Evolutionary conservation across 1,140 invertebrate species (phyloP).

Genomic region (Macrosteles quadrilineatus): DNA sequence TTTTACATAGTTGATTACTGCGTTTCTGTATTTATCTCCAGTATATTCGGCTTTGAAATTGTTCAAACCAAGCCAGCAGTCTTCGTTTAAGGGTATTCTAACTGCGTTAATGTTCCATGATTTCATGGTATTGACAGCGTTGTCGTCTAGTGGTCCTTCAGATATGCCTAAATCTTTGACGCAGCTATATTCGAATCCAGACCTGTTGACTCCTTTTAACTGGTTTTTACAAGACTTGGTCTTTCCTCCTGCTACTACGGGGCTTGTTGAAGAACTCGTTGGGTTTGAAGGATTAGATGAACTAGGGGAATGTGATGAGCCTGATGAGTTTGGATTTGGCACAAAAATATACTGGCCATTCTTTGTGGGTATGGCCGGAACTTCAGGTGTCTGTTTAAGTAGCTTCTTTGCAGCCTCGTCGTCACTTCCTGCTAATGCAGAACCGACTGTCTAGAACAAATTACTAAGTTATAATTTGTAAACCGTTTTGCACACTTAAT

Average conservation of each 20-base stretch:
- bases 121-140: neutral
- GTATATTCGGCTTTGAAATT: neutral
- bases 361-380: neutral
- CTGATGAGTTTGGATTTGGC: neutral
- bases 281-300: neutral
- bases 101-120: neutral
- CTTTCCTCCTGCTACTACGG: neutral
- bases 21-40: neutral
- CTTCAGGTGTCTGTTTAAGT: neutral
- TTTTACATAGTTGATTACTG: neutral
- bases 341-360: neutral
- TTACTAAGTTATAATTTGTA: no score
- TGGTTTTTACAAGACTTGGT: neutral
- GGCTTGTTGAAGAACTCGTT: neutral
- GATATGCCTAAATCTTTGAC: neutral
- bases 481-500: no score
- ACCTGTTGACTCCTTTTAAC: neutral
- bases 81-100: neutral
- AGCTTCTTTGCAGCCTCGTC: neutral
- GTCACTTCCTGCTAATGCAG: no score
- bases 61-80: neutral
- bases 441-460: no score
- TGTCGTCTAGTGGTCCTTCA: neutral
- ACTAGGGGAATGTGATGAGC: neutral
- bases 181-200: neutral